These are phyloP conservation scores for Cygnus olor DNA, from an alignment of 2,797 vertebrate genomes.

Conservation along the genomic window DNA sequence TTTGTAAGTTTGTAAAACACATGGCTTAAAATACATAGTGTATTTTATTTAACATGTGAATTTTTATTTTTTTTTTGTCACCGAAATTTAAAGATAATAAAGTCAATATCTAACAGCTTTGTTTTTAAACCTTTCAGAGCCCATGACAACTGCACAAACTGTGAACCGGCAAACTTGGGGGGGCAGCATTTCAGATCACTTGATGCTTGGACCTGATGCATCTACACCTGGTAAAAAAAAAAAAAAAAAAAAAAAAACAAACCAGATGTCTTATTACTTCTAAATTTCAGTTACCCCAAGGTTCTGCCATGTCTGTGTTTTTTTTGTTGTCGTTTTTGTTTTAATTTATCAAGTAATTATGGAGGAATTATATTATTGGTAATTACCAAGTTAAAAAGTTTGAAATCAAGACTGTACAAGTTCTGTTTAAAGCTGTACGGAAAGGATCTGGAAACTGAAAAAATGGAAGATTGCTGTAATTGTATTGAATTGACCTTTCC, in stretches of 20 bases:
- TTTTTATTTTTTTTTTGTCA: not conserved
- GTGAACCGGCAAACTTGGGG: not conserved
- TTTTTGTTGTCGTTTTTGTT: not conserved
- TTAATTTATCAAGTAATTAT: not conserved
- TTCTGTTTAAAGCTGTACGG: not conserved
- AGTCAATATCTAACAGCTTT: not conserved
- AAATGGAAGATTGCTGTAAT: not conserved
- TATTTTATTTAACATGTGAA: rapidly evolving
- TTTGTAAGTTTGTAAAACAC: not conserved
- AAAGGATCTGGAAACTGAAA: not conserved
- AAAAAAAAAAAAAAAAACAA: not conserved
- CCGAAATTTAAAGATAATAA: not conserved
- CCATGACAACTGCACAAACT: not conserved
- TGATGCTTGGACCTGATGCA: not conserved
- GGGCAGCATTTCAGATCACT: not conserved
- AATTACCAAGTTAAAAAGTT: not conserved
- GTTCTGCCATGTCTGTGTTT: not conserved
- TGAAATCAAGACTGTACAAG: not conserved
- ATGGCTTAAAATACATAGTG: not conserved
- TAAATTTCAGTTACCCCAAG: not conserved
- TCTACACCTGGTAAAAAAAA: slow-evolving; percentile 7
- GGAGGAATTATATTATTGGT: not conserved
- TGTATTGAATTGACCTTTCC: not conserved
- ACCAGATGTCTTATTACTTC: not conserved
- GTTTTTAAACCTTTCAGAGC: not conserved